phyloP scores from a whole-genome alignment of 2,888 invertebrate species.

The Orthonevra nobilis region DNA sequence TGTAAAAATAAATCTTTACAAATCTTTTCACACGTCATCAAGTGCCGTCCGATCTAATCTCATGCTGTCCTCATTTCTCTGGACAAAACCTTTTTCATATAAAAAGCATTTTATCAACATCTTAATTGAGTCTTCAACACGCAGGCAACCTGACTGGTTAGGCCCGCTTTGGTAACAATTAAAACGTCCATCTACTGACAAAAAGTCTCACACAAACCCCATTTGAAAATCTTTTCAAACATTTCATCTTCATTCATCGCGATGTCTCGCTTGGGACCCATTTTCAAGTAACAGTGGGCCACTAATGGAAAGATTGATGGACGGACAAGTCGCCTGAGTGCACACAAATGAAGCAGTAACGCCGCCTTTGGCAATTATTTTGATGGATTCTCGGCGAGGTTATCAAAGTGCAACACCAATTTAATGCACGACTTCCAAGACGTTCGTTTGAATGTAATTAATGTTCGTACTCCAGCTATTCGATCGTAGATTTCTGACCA shows the following conservation, averaged over 20 bases:
- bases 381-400: conserved; percentile 49
- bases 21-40: too few species aligned
- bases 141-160: not conserved
- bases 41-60: too few species aligned
- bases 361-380: conserved; percentile 56
- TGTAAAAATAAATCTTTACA: too few species aligned
- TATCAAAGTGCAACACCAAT: conserved; percentile 58
- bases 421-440: conserved; percentile 43
- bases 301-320: conserved; percentile 55
- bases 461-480: too few species aligned
- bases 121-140: conserved; percentile 8
- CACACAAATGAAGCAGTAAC: conserved; percentile 56
- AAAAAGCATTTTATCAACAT: not conserved
- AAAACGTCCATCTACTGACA: conserved; percentile 20
- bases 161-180: conserved; percentile 4
- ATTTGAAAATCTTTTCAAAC: too few species aligned
- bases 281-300: conserved; percentile 23
- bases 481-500: conserved; percentile 18
- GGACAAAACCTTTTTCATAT: conserved; percentile 6
- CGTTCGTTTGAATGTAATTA: not conserved
- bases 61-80: not conserved
- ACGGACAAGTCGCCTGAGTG: conserved; percentile 40
- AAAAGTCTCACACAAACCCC: too few species aligned
- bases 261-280: conserved; percentile 10
- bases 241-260: not conserved